Evolutionary conservation across 2,888 invertebrate species (phyloP).

Genomic region (Aleiodes testaceus): DNA sequence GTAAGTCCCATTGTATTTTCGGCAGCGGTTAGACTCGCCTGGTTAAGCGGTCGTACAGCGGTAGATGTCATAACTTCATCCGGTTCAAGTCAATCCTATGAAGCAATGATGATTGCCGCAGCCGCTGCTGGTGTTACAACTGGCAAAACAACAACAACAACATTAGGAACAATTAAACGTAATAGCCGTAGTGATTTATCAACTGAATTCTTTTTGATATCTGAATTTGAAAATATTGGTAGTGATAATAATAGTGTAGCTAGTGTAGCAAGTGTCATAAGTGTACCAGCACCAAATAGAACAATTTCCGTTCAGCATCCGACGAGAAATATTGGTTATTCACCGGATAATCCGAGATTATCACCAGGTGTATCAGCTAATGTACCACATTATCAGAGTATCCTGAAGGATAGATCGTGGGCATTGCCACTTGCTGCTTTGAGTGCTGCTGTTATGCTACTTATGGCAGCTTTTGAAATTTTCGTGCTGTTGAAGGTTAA

Average conservation of each 20-base stretch:
- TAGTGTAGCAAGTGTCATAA: constrained; percentile 66
- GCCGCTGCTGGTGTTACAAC: constrained; percentile 55
- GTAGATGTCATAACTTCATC: constrained; percentile 52
- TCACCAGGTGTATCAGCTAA: constrained; percentile 55
- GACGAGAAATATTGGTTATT: constrained; percentile 61
- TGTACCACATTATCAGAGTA: constrained; percentile 67
- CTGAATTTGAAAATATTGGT: constrained; percentile 72
- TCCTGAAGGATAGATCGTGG: constrained; percentile 87
- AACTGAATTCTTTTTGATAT: constrained; percentile 88
- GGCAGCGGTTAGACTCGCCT: constrained; percentile 70
- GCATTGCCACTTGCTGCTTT: constrained; percentile 91
- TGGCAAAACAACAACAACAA: constrained; percentile 62
- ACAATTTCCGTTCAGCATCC: constrained; percentile 66
- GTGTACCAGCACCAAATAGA: constrained; percentile 68
- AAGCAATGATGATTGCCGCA: constrained; percentile 68
- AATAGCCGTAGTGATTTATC: constrained; percentile 83
- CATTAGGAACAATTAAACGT: constrained; percentile 48
- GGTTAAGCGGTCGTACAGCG: constrained; percentile 69
- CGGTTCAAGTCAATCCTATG: constrained; percentile 57
- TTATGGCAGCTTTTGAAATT: constrained; percentile 90
- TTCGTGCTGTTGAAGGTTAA: constrained; percentile 84
- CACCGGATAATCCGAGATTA: constrained; percentile 47
- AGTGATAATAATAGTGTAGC: constrained; percentile 55
- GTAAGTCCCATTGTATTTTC: constrained; percentile 68
- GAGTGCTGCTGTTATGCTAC: constrained; percentile 87